Evolutionary conservation across 1,140 invertebrate genomes (phyloP), one percentile per base, ranked within the genome.

Genomic region (Sarcophaga bullata): DNA sequence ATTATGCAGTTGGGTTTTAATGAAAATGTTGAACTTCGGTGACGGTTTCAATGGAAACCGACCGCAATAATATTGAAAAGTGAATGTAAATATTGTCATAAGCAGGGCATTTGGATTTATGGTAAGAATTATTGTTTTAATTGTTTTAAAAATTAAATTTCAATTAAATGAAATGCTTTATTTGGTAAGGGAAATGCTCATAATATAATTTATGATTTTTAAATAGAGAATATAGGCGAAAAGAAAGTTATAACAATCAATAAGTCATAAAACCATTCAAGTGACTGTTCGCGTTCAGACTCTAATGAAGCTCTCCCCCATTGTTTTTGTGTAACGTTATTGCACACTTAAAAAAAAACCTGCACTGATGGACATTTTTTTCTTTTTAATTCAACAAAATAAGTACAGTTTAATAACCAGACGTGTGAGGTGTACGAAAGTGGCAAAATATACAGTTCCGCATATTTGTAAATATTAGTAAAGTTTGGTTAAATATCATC

Each of bases 111-210:
- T 68, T n/a, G n/a, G n/a, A 68, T 68, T 37, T 37, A 4, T 37
- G 25, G 4, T 2, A 37, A 37, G 25, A 37, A 37, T 37, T 37
- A 37, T 37, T 37, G 13, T 19, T 68, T 68, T 68, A 68, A 68
- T 68, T 68, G 62, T 19, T 68, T 68, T 68, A 68, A 68, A 37
- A 58, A 68, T 68, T 19, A 68, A 68, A 68, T 68, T 68, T 68
- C 62, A 68, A 68, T 68, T 19, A 68, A 68, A 19, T 37, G 19
- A 19, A 19, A 68, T 68, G 62, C 17, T 68, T 68, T n/a, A 68
- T 68, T 68, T 19, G 25, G 25, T 37, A 13, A 58, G 11, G 9
- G 9, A 68, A 68, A 68, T 68, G 17, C n/a, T n/a, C 62, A 68
- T 68, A 68, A n/a, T n/a, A n/a, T n/a, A n/a, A n/a, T n/a, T n/a